These are phyloP conservation scores for Cyprinus carpio DNA, from an alignment of 2,113 vertebrate species.

Conservation along the genomic window DNA sequence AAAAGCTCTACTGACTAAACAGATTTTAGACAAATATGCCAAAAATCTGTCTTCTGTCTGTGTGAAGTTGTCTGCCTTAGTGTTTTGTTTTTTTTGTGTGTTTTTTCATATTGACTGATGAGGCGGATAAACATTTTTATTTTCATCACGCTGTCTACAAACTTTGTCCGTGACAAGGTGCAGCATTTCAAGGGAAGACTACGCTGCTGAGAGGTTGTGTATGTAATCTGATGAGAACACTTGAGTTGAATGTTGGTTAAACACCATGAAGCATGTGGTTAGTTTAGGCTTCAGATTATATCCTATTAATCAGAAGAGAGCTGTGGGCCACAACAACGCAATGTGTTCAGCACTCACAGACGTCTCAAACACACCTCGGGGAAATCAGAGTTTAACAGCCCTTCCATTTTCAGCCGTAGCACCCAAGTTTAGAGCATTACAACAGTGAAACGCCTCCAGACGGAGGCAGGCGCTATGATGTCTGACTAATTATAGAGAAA, in stretches of 20 bases:
- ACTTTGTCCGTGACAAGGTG: background rate
- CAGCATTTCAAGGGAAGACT: background rate
- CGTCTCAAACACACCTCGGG: constrained; percentile 54
- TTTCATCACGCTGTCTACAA: background rate
- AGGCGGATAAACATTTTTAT: background rate
- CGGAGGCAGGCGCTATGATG: background rate
- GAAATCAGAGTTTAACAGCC: constrained; percentile 61
- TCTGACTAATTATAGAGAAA: background rate
- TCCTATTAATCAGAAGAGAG: constrained; percentile 41
- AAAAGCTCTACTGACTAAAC: background rate
- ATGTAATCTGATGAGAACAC: constrained; percentile 4
- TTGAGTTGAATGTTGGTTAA: constrained; percentile 2
- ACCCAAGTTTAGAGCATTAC: constrained; percentile 46
- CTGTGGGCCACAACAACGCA: background rate
- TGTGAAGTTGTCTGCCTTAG: background rate
- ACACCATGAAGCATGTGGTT: background rate
- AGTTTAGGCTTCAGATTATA: constrained; percentile 5
- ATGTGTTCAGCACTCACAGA: background rate
- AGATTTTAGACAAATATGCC: background rate
- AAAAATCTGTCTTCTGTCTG: background rate
- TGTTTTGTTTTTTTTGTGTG: too few relatives aligned
- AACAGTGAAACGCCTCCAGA: constrained; percentile 3
- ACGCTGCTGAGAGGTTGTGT: background rate
- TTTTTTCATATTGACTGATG: constrained; percentile 6
- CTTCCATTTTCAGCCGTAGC: background rate